Base-by-base conservation (phyloP, 1,140 invertebrate genomes). In the Solen grandis region DNA sequence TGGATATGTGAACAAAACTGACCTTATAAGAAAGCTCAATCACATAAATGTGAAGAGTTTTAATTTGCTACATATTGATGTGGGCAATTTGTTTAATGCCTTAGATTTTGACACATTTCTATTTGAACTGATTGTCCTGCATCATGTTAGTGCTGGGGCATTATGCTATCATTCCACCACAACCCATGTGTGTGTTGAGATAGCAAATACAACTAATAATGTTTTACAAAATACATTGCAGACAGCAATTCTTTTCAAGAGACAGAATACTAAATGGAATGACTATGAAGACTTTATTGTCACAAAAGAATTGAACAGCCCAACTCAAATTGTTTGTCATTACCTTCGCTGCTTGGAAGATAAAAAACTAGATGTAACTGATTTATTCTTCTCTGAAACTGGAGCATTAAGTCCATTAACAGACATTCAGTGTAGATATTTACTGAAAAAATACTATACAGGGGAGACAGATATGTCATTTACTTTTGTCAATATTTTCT, bases 321-420 rank as follows among this genome's bases (percentile, higher is more conserved):
- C 86, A n/a, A 22, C 83, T 14, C 86, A 87, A 50, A 75, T 87
- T 38, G 84, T 87, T 1, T 87, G 84, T 31, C 55, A 33, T 35
- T 87, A 85, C 33, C 35, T 87, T 0, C 33, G 84, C 19, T 14
- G 19, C 4, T 55, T 81, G 14, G 74, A 81, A 35, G 29, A 63
- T 2, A 66, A 50, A 36, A 50, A 19, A 1, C 27, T 87, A 5
- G 81, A 87, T 55, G 77, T 31, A 14, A 62, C 27, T 14, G 86
- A 87, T 41, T 35, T 86, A 31, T 35, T 59, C 36, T 69, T 85
- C 36, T 46, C 50, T 2, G 69, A 69, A 25, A n/a, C 1, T 0
- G 29, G 50, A 41, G 36, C 14, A 27, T 10, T 70, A 10, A 63
- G 25, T 50, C 82, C 84, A 38, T 35, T 87, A 5, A n/a, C 36